Evolutionary conservation across 2,797 vertebrate genomes (phyloP).

Genomic region (Podarcis lilfordi): DNA sequence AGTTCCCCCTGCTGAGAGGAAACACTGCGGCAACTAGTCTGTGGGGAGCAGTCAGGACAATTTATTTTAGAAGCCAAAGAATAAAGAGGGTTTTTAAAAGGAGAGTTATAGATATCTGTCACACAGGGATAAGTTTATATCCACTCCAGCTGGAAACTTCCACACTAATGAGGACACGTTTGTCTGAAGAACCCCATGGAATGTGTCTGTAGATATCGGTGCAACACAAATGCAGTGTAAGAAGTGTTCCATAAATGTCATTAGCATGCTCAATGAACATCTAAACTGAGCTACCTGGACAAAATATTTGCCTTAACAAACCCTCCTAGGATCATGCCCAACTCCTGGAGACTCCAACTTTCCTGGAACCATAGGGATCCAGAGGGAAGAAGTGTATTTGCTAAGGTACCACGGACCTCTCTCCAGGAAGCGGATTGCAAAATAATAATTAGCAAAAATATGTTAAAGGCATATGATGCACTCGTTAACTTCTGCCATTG

Average conservation of each 20-base stretch:
- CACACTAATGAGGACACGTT: slow-evolving; percentile 68
- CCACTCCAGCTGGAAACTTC: slow-evolving; percentile 72
- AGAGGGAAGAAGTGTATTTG: slow-evolving; percentile 1
- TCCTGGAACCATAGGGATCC: neutral
- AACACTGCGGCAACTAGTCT: neutral
- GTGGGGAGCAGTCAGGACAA: slow-evolving; percentile 13
- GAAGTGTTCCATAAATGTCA: slow-evolving; percentile 57
- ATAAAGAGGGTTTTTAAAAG: slow-evolving; percentile 44
- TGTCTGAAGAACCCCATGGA: slow-evolving; percentile 76
- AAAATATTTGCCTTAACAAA: neutral
- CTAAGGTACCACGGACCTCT: neutral
- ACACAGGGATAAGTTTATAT: slow-evolving; percentile 67
- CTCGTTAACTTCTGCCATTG: neutral
- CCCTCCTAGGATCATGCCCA: neutral
- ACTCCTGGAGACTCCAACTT: fast-evolving
- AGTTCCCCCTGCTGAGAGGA: neutral
- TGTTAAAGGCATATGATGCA: neutral
- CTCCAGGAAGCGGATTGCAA: slow-evolving; percentile 1
- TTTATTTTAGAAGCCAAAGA: slow-evolving; percentile 42
- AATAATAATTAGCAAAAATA: neutral
- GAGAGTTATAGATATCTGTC: slow-evolving; percentile 56
- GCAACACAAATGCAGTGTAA: slow-evolving; percentile 52
- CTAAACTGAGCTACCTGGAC: neutral
- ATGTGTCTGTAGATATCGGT: slow-evolving; percentile 52
- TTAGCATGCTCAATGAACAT: slow-evolving; percentile 51